Conservation (phyloP, 2,888 invertebrate species). For the Pollenia griseotomentosa region DNA sequence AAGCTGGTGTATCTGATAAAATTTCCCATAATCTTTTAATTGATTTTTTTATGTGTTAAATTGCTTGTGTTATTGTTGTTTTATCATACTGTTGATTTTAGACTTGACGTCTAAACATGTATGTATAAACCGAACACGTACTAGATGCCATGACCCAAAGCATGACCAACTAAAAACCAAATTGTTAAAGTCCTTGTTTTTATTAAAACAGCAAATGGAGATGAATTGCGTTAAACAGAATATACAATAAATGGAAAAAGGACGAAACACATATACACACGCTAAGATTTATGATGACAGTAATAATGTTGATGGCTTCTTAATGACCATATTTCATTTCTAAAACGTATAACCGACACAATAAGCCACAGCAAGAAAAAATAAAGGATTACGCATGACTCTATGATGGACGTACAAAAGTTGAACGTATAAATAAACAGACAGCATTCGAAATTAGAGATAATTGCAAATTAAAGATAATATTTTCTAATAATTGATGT, state of each 20-base stretch:
- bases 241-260: slow-evolving; percentile 6
- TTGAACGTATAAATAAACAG: background rate
- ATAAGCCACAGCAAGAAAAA: slow-evolving; percentile 16
- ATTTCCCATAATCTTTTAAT: slow-evolving; percentile 11
- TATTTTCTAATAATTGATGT: too few species aligned
- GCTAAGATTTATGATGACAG: slow-evolving; percentile 69
- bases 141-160: background rate
- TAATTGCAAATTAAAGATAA: background rate
- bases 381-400: slow-evolving; percentile 31
- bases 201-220: slow-evolving; percentile 40
- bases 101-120: background rate
- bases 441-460: background rate
- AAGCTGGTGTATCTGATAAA: background rate
- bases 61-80: slow-evolving; percentile 1
- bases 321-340: slow-evolving; percentile 70
- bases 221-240: slow-evolving; percentile 29
- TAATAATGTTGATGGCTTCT: slow-evolving; percentile 71
- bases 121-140: slow-evolving; percentile 14
- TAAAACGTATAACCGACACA: background rate
- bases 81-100: slow-evolving; percentile 15
- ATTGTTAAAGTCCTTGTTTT: slow-evolving; percentile 17
- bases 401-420: background rate
- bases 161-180: slow-evolving; percentile 13
- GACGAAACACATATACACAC: slow-evolving; percentile 15
- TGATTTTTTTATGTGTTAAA: slow-evolving; percentile 36